A percentile compares a stretch with the other conserved stretches of the same genome.
Evolutionary conservation across 2,113 vertebrate genomes (phyloP).

Genomic region (Verasper variegatus): DNA sequence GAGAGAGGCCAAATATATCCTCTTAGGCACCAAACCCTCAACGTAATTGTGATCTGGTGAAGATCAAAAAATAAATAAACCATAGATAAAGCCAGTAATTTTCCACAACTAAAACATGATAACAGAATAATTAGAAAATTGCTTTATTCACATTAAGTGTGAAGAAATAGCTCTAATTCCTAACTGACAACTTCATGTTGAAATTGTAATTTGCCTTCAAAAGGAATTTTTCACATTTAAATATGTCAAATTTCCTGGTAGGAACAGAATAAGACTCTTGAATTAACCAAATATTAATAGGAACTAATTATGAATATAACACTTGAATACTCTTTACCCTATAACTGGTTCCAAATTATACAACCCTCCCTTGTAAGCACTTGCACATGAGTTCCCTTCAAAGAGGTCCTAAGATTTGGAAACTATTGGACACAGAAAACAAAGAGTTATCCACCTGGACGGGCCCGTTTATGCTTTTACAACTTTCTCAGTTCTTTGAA

Average conservation of each 20-base stretch:
- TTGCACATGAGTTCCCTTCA: background rate
- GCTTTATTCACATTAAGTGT: no score
- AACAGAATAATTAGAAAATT: no score
- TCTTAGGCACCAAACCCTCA: no score
- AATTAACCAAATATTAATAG: constrained; percentile 27
- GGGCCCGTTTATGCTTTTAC: constrained; percentile 35
- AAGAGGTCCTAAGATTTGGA: no score
- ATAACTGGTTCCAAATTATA: constrained; percentile 11
- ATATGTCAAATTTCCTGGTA: background rate
- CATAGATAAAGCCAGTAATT: no score
- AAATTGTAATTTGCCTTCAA: background rate
- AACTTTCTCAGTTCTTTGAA: constrained; percentile 25
- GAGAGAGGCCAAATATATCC: no score
- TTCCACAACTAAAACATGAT: no score
- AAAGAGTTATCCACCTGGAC: constrained; percentile 19
- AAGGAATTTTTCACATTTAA: background rate
- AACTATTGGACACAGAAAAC: background rate
- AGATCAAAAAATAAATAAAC: no score
- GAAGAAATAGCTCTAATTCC: no score
- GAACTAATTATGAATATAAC: constrained; percentile 24
- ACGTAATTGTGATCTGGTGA: no score
- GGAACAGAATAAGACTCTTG: background rate
- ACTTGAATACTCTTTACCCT: constrained; percentile 16
- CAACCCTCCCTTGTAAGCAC: background rate
- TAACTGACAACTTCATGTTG: no score